phyloP scores from a whole-genome alignment of 1,140 invertebrate species.

The Berghia stephanieae region DNA sequence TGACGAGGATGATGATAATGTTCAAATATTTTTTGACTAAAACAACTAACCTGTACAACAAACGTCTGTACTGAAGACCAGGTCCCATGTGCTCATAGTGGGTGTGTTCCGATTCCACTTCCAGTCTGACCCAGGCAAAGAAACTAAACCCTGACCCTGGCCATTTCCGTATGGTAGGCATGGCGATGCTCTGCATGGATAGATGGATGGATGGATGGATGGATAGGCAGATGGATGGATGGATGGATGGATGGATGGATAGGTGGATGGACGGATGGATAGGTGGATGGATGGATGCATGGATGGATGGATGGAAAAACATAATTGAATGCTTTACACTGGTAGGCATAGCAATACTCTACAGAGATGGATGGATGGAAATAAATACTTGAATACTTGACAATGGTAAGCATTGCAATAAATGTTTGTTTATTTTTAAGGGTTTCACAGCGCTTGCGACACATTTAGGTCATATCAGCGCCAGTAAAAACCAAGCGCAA shows the following conservation, averaged over 20 bases:
- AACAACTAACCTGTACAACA: constrained; percentile 68
- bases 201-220: neutral
- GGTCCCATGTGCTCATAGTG: constrained; percentile 32
- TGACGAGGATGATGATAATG: neutral
- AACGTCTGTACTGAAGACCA: constrained; percentile 56
- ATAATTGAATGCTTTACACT: neutral
- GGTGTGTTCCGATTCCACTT: constrained; percentile 51
- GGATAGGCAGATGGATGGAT: neutral
- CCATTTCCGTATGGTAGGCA: constrained; percentile 72
- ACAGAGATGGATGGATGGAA: too few relatives aligned
- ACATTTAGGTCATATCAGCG: too few relatives aligned
- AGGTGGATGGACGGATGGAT: neutral
- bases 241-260: neutral
- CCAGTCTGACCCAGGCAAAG: constrained; percentile 72
- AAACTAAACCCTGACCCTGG: constrained; percentile 71
- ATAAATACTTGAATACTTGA: too few relatives aligned
- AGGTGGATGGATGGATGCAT: neutral
- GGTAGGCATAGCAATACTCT: too few relatives aligned
- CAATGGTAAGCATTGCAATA: too few relatives aligned
- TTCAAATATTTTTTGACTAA: neutral
- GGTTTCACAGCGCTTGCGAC: too few relatives aligned
- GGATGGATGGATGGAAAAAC: neutral
- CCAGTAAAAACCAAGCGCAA: too few relatives aligned
- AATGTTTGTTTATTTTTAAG: too few relatives aligned
- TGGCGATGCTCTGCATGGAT: constrained; percentile 68